Percentiles rank a stretch among this genome's conserved stretches.
These are phyloP conservation scores for Eupithecia exiguata DNA, from an alignment of 2,888 invertebrate genomes.

Conservation along the genomic window DNA sequence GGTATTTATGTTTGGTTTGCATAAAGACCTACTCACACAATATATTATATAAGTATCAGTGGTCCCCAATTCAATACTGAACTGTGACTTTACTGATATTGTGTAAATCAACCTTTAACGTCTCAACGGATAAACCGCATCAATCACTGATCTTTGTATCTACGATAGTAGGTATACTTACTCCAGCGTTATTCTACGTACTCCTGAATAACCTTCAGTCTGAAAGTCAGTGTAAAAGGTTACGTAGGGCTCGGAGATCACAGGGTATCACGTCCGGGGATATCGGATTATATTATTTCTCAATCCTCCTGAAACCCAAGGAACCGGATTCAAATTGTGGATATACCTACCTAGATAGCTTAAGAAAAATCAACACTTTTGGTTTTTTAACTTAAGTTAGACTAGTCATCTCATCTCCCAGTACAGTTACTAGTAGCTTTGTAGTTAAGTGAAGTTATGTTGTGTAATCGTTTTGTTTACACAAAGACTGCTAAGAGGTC, in stretches of 20 bases:
- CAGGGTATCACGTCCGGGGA: not conserved
- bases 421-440: not conserved
- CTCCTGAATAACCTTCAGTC: not conserved
- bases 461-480: not conserved
- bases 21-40: too few relatives aligned
- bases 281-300: not conserved
- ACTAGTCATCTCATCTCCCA: not conserved
- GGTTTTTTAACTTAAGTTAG: not conserved
- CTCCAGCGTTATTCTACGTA: not conserved
- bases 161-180: not conserved
- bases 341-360: too few relatives aligned
- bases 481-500: not conserved
- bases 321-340: not conserved
- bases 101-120: not conserved
- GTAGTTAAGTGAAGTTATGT: not conserved
- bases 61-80: not conserved
- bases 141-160: not conserved
- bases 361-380: not conserved
- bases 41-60: too few relatives aligned
- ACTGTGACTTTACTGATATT: not conserved
- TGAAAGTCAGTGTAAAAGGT: constrained; percentile 1
- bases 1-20: too few relatives aligned
- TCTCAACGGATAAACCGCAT: not conserved
- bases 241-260: not conserved
- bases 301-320: not conserved